phyloP scores from a whole-genome alignment of 2,113 vertebrate species.

The Ramphastos sulfuratus region DNA sequence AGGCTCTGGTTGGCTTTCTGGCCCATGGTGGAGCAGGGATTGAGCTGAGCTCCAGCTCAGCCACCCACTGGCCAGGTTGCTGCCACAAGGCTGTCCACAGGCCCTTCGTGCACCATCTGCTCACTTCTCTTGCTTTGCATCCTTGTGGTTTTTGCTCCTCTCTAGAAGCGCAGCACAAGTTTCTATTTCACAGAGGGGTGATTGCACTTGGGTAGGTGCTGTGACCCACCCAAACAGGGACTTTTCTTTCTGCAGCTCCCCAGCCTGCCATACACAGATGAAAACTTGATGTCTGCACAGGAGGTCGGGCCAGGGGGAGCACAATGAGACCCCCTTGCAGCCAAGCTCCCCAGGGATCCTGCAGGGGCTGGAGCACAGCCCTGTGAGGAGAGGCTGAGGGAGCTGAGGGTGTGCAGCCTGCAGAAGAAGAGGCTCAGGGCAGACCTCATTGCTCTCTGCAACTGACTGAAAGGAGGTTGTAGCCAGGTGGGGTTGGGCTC shows the following conservation, averaged over 20 bases:
- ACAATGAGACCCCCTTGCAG: not conserved
- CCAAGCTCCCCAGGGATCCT: not conserved
- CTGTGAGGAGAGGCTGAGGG: no score
- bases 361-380: no score
- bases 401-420: no score
- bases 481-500: no score
- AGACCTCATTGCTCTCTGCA: no score
- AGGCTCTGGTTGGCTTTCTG: no score
- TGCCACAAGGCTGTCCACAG: accelerated
- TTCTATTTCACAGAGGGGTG: not conserved
- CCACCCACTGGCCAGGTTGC: not conserved
- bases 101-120: not conserved
- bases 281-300: accelerated
- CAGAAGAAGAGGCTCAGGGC: no score
- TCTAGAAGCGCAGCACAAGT: not conserved
- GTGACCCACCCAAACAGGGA: not conserved
- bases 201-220: not conserved
- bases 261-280: accelerated
- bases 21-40: not conserved
- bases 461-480: no score
- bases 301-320: not conserved
- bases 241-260: not conserved
- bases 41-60: not conserved
- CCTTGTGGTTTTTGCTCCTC: not conserved
- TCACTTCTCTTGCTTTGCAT: not conserved